Percentiles rank a stretch among this genome's conserved stretches.
Evolutionary conservation across 2,888 invertebrate genomes (phyloP).

Genomic region (Tinea pellionella): DNA sequence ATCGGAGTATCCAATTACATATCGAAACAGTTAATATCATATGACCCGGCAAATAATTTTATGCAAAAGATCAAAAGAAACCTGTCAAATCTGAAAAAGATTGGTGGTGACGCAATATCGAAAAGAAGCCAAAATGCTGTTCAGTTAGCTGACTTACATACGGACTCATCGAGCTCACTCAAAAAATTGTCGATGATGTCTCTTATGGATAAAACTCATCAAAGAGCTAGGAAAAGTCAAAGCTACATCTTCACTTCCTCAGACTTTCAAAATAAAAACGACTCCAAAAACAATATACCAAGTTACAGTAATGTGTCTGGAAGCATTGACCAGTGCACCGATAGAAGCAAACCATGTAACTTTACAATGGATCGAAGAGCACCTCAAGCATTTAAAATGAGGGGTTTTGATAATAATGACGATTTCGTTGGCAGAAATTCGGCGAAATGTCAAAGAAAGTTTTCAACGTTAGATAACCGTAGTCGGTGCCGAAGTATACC

Average conservation of each 20-base stretch:
- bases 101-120: slow-evolving; percentile 54
- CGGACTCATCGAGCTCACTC: slow-evolving; percentile 53
- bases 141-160: slow-evolving; percentile 60
- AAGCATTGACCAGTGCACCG: slow-evolving; percentile 58
- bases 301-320: slow-evolving; percentile 62
- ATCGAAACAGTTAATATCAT: slow-evolving; percentile 61
- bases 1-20: slow-evolving; percentile 61
- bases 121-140: slow-evolving; percentile 62
- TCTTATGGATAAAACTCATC: slow-evolving; percentile 53
- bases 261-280: slow-evolving; percentile 48
- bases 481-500: slow-evolving; percentile 57
- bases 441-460: slow-evolving; percentile 45
- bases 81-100: slow-evolving; percentile 61
- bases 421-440: slow-evolving; percentile 42
- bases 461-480: slow-evolving; percentile 60
- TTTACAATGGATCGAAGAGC: slow-evolving; percentile 34
- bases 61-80: slow-evolving; percentile 65
- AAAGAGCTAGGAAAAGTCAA: slow-evolving; percentile 50
- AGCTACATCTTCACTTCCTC: slow-evolving; percentile 52
- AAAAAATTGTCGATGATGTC: slow-evolving; percentile 61
- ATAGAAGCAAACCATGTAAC: slow-evolving; percentile 49
- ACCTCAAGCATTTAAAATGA: slow-evolving; percentile 46
- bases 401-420: slow-evolving; percentile 55
- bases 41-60: slow-evolving; percentile 57
- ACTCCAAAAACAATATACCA: slow-evolving; percentile 44